Percentiles rank a stretch among this genome's conserved stretches.
phyloP scores from a whole-genome alignment of 1,140 invertebrate species.

The Mylabris phalerata region DNA sequence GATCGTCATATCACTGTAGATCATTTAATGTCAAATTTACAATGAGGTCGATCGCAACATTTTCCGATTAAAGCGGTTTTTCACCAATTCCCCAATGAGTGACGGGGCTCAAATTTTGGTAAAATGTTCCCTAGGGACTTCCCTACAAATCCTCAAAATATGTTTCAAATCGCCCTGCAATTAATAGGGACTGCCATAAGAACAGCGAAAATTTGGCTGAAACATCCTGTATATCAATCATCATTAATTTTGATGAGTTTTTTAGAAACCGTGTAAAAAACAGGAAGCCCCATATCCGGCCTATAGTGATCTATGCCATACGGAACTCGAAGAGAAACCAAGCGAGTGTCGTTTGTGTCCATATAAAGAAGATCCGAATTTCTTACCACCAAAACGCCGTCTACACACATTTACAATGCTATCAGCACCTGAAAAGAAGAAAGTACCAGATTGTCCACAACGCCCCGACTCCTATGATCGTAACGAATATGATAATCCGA shows the following conservation, averaged over 20 bases:
- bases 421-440: background rate
- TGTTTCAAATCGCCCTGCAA: too few species aligned
- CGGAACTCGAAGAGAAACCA: conserved; percentile 11
- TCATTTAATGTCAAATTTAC: too few species aligned
- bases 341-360: conserved; percentile 22
- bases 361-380: conserved; percentile 19
- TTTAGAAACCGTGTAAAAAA: conserved; percentile 15
- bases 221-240: too few species aligned
- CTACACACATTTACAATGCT: conserved; percentile 3
- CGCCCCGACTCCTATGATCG: background rate
- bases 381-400: conserved; percentile 13
- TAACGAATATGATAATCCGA: background rate
- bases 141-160: too few species aligned
- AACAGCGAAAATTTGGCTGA: too few species aligned
- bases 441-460: background rate
- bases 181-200: too few species aligned
- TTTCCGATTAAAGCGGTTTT: too few species aligned
- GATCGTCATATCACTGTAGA: too few species aligned
- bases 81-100: too few species aligned
- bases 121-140: too few species aligned
- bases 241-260: background rate
- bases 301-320: conserved; percentile 18
- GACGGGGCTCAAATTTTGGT: too few species aligned
- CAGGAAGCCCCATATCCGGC: conserved; percentile 19
- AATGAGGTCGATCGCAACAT: too few species aligned